Evolutionary conservation across 2,113 vertebrate genomes (phyloP).

Genomic region (Melanocharis versteri): DNA sequence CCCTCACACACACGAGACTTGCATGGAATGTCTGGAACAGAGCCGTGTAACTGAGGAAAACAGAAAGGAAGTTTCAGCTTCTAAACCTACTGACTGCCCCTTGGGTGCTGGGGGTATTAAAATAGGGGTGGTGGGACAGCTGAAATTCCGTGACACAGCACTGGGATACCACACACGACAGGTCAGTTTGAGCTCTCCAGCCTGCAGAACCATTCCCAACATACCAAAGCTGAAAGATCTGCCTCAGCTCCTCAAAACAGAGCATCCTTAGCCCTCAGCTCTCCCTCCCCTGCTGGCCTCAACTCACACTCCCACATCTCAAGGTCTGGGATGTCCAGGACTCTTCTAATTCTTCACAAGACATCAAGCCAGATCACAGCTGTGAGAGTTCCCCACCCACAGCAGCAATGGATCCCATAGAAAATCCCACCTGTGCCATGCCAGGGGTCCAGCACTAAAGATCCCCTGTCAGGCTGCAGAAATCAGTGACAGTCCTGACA

Average conservation of each 20-base stretch:
- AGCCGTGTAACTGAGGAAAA: neutral
- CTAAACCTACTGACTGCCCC: neutral
- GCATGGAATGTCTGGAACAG: neutral
- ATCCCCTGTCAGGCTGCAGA: neutral
- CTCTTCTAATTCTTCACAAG: neutral
- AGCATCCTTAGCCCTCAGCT: neutral
- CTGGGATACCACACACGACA: neutral
- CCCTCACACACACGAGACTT: neutral
- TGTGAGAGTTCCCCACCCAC: neutral
- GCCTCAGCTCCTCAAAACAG: neutral
- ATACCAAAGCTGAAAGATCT: neutral
- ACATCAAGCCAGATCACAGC: neutral
- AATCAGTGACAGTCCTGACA: neutral
- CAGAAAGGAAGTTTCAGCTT: neutral
- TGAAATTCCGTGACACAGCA: fast-evolving
- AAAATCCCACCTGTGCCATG: neutral
- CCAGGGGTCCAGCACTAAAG: neutral
- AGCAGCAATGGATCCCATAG: neutral
- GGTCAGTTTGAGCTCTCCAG: neutral
- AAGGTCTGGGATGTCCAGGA: neutral
- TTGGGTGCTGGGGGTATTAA: no score
- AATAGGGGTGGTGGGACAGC: neutral
- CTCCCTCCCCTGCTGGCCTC: neutral
- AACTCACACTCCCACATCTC: neutral
- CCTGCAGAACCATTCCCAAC: neutral